Evolutionary conservation across 2,888 invertebrate genomes (phyloP), one percentile per base, ranked within the genome.

Genomic region (Ctena decussata): DNA sequence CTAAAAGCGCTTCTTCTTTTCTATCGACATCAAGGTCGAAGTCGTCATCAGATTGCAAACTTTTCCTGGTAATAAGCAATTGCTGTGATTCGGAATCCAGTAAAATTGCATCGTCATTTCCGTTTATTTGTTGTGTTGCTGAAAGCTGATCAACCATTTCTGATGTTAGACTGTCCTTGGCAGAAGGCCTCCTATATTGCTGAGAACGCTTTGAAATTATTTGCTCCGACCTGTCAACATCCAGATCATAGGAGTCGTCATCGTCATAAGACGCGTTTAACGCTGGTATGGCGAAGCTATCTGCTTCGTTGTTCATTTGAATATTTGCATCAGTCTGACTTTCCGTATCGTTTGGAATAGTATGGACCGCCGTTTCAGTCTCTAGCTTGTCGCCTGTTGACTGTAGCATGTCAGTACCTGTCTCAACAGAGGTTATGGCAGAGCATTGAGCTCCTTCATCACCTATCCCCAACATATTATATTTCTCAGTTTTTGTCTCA

Each of bases 11-110:
- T 32, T 70, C 37, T 37, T 70, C 70, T 37, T 70, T 32, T 35
- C 70, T 70, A 18, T 70, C 70, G 12, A 70, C 37, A 70, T 70
- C 70, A 15, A 70, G 27, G 24, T 70, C 70, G 27, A 70, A 70
- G 1, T 49, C 21, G n/a, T 49, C 49, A 49, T 49, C 49, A 49
- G 49, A 18, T 49, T 49, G 12, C 5, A 21, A 49, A 21, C 21
- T 21, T 3, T 21, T 3, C n/a, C 18, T 21, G 12, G 49, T 8
- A 18, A 49, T 11, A 49, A 30, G 2, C 30, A 60, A 5, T 5
- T 60, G 27, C 18, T 60, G 6, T 30, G 60, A 27, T 30, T 60
- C 30, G 27, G 60, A 27, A 6, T 60, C 60, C 1, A 60, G 30
- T 6, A 5, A 27, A 24, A 60, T 30, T 6, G 5, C 30, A 30